These are phyloP conservation scores for Aptenodytes patagonicus DNA, from an alignment of 2,113 vertebrate species.

Conservation along the genomic window DNA sequence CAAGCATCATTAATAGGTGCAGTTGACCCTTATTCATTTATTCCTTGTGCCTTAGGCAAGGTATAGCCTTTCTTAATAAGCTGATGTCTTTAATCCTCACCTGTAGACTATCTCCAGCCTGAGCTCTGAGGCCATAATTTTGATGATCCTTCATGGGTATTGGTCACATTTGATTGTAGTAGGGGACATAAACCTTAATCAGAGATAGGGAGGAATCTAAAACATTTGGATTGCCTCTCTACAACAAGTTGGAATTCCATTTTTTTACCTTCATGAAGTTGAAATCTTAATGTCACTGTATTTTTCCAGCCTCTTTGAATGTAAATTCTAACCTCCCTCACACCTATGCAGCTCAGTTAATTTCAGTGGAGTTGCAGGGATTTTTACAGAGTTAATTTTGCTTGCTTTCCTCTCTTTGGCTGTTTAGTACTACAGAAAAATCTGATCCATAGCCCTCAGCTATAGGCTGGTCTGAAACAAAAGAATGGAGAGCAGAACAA, in stretches of 20 bases:
- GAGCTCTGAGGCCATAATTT: background rate
- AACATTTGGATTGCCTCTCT: background rate
- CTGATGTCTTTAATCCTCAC: background rate
- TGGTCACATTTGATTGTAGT: background rate
- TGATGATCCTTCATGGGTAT: background rate
- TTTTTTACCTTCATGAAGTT: background rate
- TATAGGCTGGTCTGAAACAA: background rate
- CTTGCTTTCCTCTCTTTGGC: background rate
- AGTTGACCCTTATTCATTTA: background rate
- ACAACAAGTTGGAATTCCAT: background rate
- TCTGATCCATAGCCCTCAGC: background rate
- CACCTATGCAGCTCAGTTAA: background rate
- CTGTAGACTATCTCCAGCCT: background rate
- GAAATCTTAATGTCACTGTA: background rate
- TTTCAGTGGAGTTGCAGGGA: background rate
- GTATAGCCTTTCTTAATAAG: background rate
- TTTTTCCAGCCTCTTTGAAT: background rate
- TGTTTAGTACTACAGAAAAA: background rate
- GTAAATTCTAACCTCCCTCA: background rate
- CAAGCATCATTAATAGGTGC: background rate
- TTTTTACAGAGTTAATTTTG: background rate
- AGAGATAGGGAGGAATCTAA: background rate
- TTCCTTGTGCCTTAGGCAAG: background rate
- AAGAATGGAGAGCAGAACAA: background rate
- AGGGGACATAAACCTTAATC: background rate